A percentile compares a stretch with the other conserved stretches of the same genome.
phyloP scores from a whole-genome alignment of 30 jellyfish, hydroid and myxozoan species.

The Turritopsis rubra region DNA sequence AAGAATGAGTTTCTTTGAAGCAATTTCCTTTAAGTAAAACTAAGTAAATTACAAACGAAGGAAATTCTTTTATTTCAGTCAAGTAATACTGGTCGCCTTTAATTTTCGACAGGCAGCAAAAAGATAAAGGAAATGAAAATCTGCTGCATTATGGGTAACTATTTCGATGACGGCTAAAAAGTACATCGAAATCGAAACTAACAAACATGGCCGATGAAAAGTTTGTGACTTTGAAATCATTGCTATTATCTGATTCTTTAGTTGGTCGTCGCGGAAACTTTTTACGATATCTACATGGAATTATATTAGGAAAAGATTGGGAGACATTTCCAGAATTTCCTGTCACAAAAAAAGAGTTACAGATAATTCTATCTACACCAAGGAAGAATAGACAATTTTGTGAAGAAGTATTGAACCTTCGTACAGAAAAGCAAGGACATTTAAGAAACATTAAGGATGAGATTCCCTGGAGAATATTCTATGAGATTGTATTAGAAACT shows the following conservation, averaged over 20 bases:
- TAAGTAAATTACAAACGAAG: neutral
- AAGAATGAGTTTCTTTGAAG: neutral
- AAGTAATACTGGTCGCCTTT: neutral
- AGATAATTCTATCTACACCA: neutral
- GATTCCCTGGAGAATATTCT: neutral
- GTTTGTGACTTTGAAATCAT: neutral
- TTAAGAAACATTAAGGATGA: neutral
- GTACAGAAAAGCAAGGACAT: neutral
- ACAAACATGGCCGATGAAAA: neutral
- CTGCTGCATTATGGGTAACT: constrained; percentile 10
- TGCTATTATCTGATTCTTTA: neutral
- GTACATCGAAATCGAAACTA: constrained; percentile 10
- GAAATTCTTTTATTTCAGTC: neutral
- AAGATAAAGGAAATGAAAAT: neutral
- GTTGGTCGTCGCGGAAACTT: neutral
- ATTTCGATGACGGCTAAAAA: neutral
- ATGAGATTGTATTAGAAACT: neutral
- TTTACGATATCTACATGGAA: neutral
- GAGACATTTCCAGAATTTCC: neutral
- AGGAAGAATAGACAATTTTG: neutral
- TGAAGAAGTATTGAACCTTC: neutral
- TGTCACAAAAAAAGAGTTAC: neutral
- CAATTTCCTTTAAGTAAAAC: neutral
- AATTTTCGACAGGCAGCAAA: neutral
- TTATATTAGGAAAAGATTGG: neutral